Percentiles rank a stretch among this genome's conserved stretches.
These are phyloP conservation scores for Rallus limicola DNA, from an alignment of 2,113 vertebrate genomes.

Conservation along the genomic window DNA sequence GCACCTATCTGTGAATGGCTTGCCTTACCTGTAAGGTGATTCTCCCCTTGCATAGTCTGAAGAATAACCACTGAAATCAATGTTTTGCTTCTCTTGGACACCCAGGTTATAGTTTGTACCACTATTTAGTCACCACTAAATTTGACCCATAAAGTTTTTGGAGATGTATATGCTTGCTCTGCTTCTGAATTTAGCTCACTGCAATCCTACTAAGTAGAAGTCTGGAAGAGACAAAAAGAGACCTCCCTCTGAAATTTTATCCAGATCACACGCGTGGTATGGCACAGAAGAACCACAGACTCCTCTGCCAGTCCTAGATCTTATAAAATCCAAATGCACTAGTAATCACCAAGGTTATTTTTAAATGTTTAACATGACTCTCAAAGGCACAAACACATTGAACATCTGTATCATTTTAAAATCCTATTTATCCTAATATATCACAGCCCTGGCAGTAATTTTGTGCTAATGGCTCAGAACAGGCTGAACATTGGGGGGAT, in stretches of 20 bases:
- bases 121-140: not conserved
- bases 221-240: not conserved
- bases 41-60: not conserved
- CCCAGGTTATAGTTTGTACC: not conserved
- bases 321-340: constrained; percentile 7
- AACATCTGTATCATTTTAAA: constrained; percentile 62
- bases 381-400: not conserved
- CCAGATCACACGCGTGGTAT: not conserved
- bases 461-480: constrained; percentile 54
- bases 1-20: not conserved
- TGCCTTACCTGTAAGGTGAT: not conserved
- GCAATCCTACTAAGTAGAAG: not conserved
- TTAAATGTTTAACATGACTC: constrained; percentile 39
- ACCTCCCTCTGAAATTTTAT: not conserved
- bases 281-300: not conserved
- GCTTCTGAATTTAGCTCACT: not conserved
- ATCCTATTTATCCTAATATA: constrained; percentile 32
- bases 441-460: constrained; percentile 44
- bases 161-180: not conserved
- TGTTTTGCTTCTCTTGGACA: not conserved
- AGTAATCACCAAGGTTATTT: constrained; percentile 27
- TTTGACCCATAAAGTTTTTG: not conserved
- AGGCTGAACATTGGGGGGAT: not conserved
- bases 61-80: not conserved
- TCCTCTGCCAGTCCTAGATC: not conserved